These are phyloP conservation scores for Dasypogon diadema DNA, from an alignment of 2,888 invertebrate genomes.

Conservation along the genomic window DNA sequence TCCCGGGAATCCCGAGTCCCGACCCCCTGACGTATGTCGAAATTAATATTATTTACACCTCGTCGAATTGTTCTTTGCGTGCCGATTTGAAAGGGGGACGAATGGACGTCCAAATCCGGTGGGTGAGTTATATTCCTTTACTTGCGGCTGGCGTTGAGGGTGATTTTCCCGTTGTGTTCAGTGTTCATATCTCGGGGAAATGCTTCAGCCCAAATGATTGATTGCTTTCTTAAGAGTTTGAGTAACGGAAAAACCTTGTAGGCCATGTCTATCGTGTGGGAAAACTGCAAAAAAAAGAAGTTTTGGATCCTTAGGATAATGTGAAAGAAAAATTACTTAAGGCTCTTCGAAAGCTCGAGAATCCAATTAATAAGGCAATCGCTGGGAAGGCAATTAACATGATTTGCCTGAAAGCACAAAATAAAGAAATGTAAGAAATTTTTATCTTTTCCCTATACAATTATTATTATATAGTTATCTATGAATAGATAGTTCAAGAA, in stretches of 20 bases:
- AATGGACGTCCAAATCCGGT: neutral
- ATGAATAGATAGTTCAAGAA: too few relatives aligned
- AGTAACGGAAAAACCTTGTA: neutral
- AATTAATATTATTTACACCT: slow-evolving; percentile 56
- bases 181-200: neutral
- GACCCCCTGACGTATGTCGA: slow-evolving; percentile 38
- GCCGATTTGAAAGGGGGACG: neutral
- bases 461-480: too few relatives aligned
- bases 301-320: neutral
- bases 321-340: neutral
- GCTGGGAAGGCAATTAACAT: neutral
- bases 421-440: too few relatives aligned
- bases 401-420: neutral
- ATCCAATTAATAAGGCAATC: slow-evolving; percentile 2
- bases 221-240: neutral
- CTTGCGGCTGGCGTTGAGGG: neutral
- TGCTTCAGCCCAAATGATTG: neutral
- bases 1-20: slow-evolving; percentile 25
- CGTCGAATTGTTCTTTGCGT: slow-evolving; percentile 52
- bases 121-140: neutral
- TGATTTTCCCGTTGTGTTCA: neutral
- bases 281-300: neutral
- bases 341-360: neutral
- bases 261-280: neutral
- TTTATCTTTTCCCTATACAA: too few relatives aligned